Evolutionary conservation across 2,888 invertebrate genomes (phyloP), one percentile per base, ranked within the genome.

Genomic region (Yponomeuta sedellus): DNA sequence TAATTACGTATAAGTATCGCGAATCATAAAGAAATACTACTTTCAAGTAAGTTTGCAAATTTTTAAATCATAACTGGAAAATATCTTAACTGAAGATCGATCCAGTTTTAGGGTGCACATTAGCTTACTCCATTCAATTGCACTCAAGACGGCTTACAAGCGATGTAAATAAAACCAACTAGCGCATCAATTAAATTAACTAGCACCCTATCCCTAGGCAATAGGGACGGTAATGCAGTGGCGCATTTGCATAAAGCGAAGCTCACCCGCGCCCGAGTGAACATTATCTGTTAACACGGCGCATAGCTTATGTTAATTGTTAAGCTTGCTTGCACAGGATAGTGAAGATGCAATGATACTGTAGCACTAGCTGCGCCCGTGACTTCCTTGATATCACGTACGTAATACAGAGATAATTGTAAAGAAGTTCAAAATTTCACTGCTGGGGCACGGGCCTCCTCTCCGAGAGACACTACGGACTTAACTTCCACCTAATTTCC

Each of bases 231-330:
- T 52, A 52, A 52, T 52, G 44, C 44, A 52, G 16, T 11, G 12
- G 25, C 59, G 22, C 20, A 22, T 11, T 20, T 11, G 59, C 22
- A 22, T 59, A 59, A 59, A 20, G 25, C 58, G 58, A 25, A 16
- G 16, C 34, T 34, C 34, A 34, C 22, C 59, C 20, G 20, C 12
- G n/a, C 25, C 25, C 25, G 20, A 59, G 25, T 20, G 59, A 59
- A 59, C 12, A 59, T 16, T 59, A 59, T 59, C 59, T 59, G 59
- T 25, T 59, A 22, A 59, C 59, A 59, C 22, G 22, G 25, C 12
- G 12, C 59, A 59, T 59, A 59, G 59, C 20, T 59, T 59, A 59
- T 59, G 59, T 25, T 22, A 59, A 20, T 20, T 59, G 44, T 52
- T 52, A 52, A 10, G 44, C 44, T 2, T 66, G 44, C 44, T 52